phyloP scores from a whole-genome alignment of 2,888 invertebrate genomes.

The Reticulitermes lucifugus region DNA sequence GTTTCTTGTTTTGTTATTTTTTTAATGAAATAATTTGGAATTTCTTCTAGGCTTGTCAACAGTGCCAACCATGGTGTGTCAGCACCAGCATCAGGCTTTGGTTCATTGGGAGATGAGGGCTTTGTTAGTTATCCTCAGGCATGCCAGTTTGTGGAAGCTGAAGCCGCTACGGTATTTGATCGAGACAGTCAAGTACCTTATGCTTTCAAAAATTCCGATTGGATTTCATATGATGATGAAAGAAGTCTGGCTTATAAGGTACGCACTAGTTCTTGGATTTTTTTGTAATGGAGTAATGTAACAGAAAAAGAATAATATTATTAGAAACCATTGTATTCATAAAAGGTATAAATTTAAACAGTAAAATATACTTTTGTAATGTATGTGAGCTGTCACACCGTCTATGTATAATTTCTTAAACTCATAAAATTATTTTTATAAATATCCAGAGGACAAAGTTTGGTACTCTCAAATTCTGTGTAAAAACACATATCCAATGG shows the following conservation, averaged over 20 bases:
- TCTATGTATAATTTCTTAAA: too few relatives aligned
- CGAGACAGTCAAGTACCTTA: constrained; percentile 81
- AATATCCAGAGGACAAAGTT: too few relatives aligned
- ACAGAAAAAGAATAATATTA: constrained; percentile 24
- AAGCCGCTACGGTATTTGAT: constrained; percentile 73
- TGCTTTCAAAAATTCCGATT: constrained; percentile 75
- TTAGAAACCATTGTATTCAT: background rate
- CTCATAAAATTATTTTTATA: too few relatives aligned
- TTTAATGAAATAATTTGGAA: background rate
- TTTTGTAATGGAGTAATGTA: constrained; percentile 24
- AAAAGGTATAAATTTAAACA: too few relatives aligned
- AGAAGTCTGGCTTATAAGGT: constrained; percentile 79
- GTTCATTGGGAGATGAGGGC: constrained; percentile 74
- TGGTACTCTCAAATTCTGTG: too few relatives aligned
- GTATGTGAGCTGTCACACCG: too few relatives aligned
- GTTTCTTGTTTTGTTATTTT: too few relatives aligned
- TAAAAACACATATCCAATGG: too few relatives aligned
- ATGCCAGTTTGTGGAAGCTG: constrained; percentile 73
- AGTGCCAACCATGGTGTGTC: constrained; percentile 73
- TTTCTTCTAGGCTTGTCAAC: constrained; percentile 70
- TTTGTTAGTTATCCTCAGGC: constrained; percentile 78
- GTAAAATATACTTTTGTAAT: too few relatives aligned
- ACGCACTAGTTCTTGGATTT: constrained; percentile 47
- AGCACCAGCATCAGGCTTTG: constrained; percentile 78
- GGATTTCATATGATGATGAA: constrained; percentile 86